Conservation (phyloP, 2,888 invertebrate species). For the Polymixis flavicincta region DNA sequence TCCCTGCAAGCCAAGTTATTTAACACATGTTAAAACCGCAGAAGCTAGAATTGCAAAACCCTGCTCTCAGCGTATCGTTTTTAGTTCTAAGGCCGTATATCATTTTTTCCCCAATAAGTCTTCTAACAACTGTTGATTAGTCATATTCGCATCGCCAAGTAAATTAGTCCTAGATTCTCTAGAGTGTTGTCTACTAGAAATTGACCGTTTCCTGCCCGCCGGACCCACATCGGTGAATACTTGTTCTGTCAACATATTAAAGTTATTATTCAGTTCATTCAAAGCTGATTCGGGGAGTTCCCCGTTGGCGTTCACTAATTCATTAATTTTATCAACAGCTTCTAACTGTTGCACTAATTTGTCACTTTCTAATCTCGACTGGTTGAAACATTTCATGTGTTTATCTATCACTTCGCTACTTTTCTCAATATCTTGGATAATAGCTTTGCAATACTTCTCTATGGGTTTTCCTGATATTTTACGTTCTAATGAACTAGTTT, state of each 20-base stretch:
- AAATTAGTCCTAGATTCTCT: constrained; percentile 75
- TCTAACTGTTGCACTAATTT: constrained; percentile 87
- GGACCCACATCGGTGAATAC: constrained; percentile 75
- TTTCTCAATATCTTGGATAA: constrained; percentile 86
- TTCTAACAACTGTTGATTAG: constrained; percentile 84
- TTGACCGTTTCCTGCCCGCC: constrained; percentile 77
- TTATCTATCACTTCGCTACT: constrained; percentile 87
- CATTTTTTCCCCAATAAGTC: constrained; percentile 87
- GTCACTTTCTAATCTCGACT: constrained; percentile 85
- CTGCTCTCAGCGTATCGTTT: constrained; percentile 30
- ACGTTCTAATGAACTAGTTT: constrained; percentile 74
- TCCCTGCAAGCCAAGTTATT: constrained; percentile 37
- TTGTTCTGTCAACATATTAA: constrained; percentile 83
- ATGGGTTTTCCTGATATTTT: constrained; percentile 79
- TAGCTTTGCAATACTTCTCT: constrained; percentile 86
- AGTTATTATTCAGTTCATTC: constrained; percentile 84
- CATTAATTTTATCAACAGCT: constrained; percentile 88
- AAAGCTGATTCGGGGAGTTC: constrained; percentile 81
- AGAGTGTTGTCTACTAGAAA: constrained; percentile 77
- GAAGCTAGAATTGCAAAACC: constrained; percentile 7
- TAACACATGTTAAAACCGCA: constrained; percentile 36
- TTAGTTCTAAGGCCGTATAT: constrained; percentile 69
- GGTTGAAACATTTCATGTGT: constrained; percentile 87
- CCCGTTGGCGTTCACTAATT: constrained; percentile 80
- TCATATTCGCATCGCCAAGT: constrained; percentile 83